Base-by-base conservation (phyloP, 1,140 invertebrate genomes). In the Popillia japonica region DNA sequence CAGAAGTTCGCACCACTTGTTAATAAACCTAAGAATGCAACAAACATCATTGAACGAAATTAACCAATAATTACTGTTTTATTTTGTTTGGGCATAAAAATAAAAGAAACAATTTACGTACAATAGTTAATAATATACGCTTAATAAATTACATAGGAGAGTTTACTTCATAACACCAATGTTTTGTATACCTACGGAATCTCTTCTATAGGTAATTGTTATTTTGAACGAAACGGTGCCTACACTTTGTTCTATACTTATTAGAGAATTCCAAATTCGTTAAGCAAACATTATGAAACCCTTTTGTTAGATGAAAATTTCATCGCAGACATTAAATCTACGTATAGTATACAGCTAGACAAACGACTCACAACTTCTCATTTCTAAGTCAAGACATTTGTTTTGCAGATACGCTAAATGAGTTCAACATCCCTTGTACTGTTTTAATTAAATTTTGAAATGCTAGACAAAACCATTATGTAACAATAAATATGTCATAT, bases 361-460 rank as follows among this genome's bases (percentile, higher is more conserved):
- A 55, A 55, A 55, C 48, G 48, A 55, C 11, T 55, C 48, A 34
- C 27, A 55, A 55, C 11, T 55, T 55, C 48, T 55, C 48, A 7
- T 55, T 55, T 55, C 14, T 6, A 55, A 55, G 14, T 55, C 11
- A 55, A 6, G 48, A n/a, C 7, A 55, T 55, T 55, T 55, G 14
- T 55, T 55, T n/a, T 55, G 14, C 48, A 55, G 48, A 55, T 55
- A 55, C n/a, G 14, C 14, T 55, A 55, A 55, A 55, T 55, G 48
- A 55, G 48, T 55, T 55, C 48, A n/a, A 2, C 48, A 55, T 55
- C 14, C 14, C 48, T 17, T 55, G 48, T 55, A 55, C 17, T 55
- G 48, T 55, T 55, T 55, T 55, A 55, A 55, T 55, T 55, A 55
- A 55, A 55, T 55, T 55, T 55, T 55, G 48, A 55, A 55, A 55